Conservation (phyloP, 2,888 invertebrate species). For the Macaria notata region DNA sequence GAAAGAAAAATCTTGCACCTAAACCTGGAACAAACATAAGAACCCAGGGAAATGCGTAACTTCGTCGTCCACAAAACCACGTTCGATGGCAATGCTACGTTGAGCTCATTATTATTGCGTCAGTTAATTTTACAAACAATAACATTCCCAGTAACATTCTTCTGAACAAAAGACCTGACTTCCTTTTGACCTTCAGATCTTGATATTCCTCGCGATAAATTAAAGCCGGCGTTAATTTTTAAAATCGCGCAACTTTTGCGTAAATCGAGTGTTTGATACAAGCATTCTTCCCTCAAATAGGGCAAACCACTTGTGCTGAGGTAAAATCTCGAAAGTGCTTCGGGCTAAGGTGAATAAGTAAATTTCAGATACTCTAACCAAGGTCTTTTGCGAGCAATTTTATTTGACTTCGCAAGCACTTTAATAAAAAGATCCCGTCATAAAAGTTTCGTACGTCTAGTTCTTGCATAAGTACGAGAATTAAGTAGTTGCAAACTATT, state of each 20-base stretch:
- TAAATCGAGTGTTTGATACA: conserved; percentile 14
- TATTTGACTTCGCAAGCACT: conserved; percentile 21
- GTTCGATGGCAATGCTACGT: no score
- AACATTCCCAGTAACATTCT: no score
- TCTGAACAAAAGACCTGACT: no score
- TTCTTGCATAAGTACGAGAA: neutral
- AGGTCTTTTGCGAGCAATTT: conserved; percentile 16
- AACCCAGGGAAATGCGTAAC: no score
- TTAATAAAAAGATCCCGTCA: conserved; percentile 18
- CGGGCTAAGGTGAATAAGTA: conserved; percentile 19
- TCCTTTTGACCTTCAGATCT: no score
- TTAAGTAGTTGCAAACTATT: conserved; percentile 7
- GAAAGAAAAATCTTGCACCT: no score
- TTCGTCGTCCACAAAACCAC: no score
- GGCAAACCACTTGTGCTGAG: conserved; percentile 8
- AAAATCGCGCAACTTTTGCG: conserved; percentile 2
- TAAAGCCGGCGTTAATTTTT: conserved; percentile 3
- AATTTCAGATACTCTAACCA: conserved; percentile 16
- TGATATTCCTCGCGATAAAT: neutral
- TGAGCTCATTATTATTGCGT: no score
- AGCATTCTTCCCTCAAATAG: conserved; percentile 13
- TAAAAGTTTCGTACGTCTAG: conserved; percentile 9
- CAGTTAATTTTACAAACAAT: no score
- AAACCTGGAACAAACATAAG: no score
- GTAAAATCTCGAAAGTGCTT: conserved; percentile 13